Percentiles rank a stretch among this genome's conserved stretches.
phyloP scores from a whole-genome alignment of 2,797 vertebrate species.

The Eulemur albifrons region DNA sequence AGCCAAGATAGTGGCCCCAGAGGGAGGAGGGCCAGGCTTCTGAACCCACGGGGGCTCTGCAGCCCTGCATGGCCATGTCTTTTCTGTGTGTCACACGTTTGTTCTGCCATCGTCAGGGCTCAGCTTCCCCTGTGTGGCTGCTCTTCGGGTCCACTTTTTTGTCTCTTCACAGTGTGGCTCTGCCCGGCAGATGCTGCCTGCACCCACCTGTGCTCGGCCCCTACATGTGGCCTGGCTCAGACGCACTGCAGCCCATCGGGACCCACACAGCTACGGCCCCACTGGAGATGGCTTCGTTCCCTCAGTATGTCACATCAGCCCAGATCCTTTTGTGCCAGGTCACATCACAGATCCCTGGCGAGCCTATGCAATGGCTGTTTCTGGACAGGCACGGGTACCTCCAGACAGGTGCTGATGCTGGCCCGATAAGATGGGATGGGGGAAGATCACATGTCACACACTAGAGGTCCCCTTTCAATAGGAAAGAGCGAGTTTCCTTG shows the following conservation, averaged over 20 bases:
- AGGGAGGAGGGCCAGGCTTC: not conserved
- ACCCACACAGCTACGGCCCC: not conserved
- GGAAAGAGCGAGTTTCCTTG: not conserved
- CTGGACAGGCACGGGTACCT: not conserved
- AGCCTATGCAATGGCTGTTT: not conserved
- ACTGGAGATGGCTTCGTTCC: not conserved
- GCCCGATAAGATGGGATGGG: not conserved
- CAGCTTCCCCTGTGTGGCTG: not conserved
- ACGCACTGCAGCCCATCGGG: not conserved
- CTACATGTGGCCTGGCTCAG: not conserved
- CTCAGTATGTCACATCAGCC: too few species aligned
- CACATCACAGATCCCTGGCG: not conserved
- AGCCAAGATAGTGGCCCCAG: not conserved
- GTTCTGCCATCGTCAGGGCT: not conserved
- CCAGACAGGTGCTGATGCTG: not conserved
- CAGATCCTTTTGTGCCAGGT: not conserved
- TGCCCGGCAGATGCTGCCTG: not conserved
- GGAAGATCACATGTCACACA: not conserved
- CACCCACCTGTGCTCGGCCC: not conserved
- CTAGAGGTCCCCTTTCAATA: not conserved
- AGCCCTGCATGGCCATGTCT: too few species aligned
- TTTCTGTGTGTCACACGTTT: too few species aligned
- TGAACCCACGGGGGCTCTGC: not conserved
- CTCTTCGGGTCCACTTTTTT: not conserved
- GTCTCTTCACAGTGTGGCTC: too few species aligned